Conservation (phyloP, 1,140 invertebrate species). For the Drosophila pectinifera region DNA sequence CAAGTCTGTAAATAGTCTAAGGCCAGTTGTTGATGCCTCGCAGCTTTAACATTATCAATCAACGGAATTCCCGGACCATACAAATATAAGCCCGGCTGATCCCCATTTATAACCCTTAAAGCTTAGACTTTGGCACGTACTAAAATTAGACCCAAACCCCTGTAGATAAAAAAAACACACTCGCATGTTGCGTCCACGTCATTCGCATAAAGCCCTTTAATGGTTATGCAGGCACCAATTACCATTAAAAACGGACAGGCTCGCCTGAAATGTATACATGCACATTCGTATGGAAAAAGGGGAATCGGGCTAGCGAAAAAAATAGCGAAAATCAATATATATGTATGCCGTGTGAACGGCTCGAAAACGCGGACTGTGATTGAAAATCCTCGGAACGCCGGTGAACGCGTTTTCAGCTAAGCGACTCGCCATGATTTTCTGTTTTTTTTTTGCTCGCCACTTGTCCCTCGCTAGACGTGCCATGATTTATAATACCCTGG, state of each 20-base stretch:
- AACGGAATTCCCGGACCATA: conserved; percentile 3
- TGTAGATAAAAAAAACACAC: neutral
- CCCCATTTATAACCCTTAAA: conserved; percentile 27
- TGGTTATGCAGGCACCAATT: conserved; percentile 56
- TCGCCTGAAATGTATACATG: conserved; percentile 30
- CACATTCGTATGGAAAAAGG: conserved; percentile 14
- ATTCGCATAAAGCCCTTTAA: conserved; percentile 67
- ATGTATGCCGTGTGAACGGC: conserved; percentile 36
- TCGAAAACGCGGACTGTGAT: conserved; percentile 41
- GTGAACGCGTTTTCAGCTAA: conserved; percentile 32
- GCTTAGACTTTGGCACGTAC: conserved; percentile 28
- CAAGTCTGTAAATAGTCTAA: conserved; percentile 13
- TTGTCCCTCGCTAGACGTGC: conserved; percentile 43
- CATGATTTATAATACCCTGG: conserved; percentile 43
- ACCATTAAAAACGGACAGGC: conserved; percentile 53
- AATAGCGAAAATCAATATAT: conserved; percentile 66
- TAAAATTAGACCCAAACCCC: conserved; percentile 21
- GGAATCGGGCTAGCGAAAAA: conserved; percentile 10
- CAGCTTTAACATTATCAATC: conserved; percentile 34
- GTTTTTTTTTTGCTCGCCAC: no score
- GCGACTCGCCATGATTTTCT: conserved; percentile 39
- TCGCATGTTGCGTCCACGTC: conserved; percentile 44
- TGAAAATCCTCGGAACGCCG: conserved; percentile 37
- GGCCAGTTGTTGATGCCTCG: conserved; percentile 6
- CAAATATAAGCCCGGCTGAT: conserved; percentile 25